Evolutionary conservation across 1,140 invertebrate genomes (phyloP).

Genomic region (Bradysia coprophila): DNA sequence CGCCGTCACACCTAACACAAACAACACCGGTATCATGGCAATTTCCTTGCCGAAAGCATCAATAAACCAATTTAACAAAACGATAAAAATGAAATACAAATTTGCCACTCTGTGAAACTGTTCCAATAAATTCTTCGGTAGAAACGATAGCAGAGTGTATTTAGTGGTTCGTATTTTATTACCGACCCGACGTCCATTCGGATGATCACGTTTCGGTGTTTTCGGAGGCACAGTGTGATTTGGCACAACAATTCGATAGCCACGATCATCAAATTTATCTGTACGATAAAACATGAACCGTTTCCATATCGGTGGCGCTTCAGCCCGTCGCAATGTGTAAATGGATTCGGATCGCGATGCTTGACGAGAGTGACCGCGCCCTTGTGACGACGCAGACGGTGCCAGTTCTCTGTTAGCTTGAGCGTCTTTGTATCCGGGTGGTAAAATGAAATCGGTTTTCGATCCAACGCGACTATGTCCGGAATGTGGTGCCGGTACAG

Average conservation of each 20-base stretch:
- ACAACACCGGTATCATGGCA: slow-evolving; percentile 83
- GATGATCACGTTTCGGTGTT: slow-evolving; percentile 57
- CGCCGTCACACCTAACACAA: slow-evolving; percentile 91
- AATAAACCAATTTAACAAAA: slow-evolving; percentile 88
- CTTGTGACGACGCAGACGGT: slow-evolving; percentile 27
- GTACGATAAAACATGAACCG: slow-evolving; percentile 37
- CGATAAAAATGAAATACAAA: slow-evolving; percentile 95
- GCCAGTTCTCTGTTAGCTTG: slow-evolving; percentile 24
- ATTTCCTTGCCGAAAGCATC: slow-evolving; percentile 95
- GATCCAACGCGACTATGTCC: slow-evolving; percentile 65
- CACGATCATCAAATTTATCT: slow-evolving; percentile 41
- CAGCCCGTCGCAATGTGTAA: slow-evolving; percentile 61
- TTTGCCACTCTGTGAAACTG: slow-evolving; percentile 97
- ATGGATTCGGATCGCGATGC: slow-evolving; percentile 66
- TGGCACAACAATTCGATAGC: slow-evolving; percentile 53
- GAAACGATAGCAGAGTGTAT: slow-evolving; percentile 83
- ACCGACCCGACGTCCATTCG: slow-evolving; percentile 57
- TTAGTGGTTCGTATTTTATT: slow-evolving; percentile 91
- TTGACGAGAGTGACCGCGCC: slow-evolving; percentile 36
- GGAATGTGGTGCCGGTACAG: slow-evolving; percentile 24
- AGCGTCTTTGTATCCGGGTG: slow-evolving; percentile 50
- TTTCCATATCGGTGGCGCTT: slow-evolving; percentile 45
- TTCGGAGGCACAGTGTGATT: slow-evolving; percentile 66
- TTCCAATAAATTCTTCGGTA: slow-evolving; percentile 93
- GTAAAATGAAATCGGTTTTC: slow-evolving; percentile 72